Evolutionary conservation across 2,113 vertebrate species (phyloP), one percentile per base, ranked within the genome.

Genomic region (Chauna torquata): DNA sequence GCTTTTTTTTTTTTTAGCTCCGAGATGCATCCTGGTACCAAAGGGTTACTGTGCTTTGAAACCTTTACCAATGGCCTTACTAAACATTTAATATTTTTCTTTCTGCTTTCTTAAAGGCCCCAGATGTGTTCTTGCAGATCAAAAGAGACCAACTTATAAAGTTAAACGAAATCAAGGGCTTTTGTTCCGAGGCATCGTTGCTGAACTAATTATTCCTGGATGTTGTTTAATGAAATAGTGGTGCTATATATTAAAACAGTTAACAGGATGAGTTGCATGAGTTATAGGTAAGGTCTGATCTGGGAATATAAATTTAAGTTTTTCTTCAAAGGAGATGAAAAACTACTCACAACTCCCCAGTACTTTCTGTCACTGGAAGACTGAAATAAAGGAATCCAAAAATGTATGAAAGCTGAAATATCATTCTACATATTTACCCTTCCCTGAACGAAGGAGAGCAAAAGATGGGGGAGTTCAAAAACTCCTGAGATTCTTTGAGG

Each of bases 121-220:
- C 98, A 98, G 97, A 98, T 98, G 98, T 98, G 98, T 96, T 97
- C 97, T 95, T 96, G 90, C 88, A 98, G 98, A 98, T 98, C 98
- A 98, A 98, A 98, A 98, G 98, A 97, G 94, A 96, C 94, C 96
- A 98, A 98, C 98, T 97, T 98, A 98, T 98, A 98, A 98, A 98
- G 98, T 97, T 97, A 96, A 98, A 98, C 95, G 94, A 98, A 98
- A 98, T 98, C 97, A 97, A 97, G 97, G 96, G 97, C 98, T 98
- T 98, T 98, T 98, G 98, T 98, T 98, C 98, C 76, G 40, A 98
- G 98, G 98, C 98, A 98, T 98, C 96, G 97, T 97, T 97, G 98
- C 98, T 97, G 97, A 98, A 98, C 98, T 98, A 98, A 98, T 98
- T 98, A 98, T 98, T 98, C 98, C 98, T 98, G 98, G 98, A 98